Percentiles rank a stretch among this genome's conserved stretches.
Evolutionary conservation across 2,113 vertebrate genomes (phyloP).

Genomic region (Strix uralensis): DNA sequence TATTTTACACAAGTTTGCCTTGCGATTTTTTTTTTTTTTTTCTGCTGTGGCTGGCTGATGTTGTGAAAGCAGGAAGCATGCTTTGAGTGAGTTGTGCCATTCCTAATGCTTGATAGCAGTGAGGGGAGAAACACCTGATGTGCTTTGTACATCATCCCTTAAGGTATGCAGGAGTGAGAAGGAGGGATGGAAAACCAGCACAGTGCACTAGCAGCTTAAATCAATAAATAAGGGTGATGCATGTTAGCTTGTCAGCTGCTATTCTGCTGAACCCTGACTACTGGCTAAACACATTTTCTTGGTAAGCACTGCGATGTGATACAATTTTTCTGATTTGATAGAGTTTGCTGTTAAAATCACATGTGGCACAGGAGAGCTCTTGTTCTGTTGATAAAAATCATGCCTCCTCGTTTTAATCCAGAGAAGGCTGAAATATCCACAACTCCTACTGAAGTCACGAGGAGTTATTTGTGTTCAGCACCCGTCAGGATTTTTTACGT

Average conservation of each 20-base stretch:
- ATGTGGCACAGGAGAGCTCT: neutral
- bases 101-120: neutral
- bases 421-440: neutral
- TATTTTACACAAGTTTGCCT: slow-evolving; percentile 42
- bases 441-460: neutral
- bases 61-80: neutral
- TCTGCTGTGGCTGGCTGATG: neutral
- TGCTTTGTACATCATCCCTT: neutral
- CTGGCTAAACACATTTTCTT: slow-evolving; percentile 3
- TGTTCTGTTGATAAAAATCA: neutral
- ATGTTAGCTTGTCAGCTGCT: slow-evolving; percentile 10
- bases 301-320: neutral
- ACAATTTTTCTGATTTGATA: neutral
- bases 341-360: slow-evolving; percentile 30
- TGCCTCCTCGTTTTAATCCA: neutral
- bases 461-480: neutral
- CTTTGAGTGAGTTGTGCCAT: neutral
- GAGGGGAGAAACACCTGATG: slow-evolving; percentile 11
- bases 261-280: neutral
- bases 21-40: neutral
- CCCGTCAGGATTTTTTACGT: neutral
- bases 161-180: neutral
- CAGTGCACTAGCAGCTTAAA: neutral
- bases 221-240: slow-evolving; percentile 14
- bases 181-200: neutral